These are phyloP conservation scores for Numenius arquata DNA, from an alignment of 2,113 vertebrate genomes.

Conservation along the genomic window DNA sequence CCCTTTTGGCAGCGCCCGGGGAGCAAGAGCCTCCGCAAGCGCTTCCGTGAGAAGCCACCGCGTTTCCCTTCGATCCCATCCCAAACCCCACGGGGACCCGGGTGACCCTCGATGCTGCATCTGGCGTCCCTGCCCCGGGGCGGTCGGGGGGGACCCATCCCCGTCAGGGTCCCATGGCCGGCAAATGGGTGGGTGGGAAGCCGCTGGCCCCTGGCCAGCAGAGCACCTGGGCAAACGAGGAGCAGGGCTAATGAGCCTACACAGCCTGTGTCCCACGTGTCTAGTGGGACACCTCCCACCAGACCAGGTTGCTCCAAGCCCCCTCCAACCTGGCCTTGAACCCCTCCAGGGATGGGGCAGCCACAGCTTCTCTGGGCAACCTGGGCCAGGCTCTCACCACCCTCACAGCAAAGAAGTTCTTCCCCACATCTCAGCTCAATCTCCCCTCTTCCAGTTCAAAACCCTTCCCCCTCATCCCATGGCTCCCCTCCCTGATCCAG, in stretches of 20 bases:
- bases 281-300: not conserved
- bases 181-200: rapidly evolving
- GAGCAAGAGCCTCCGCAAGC: not conserved
- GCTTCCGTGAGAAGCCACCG: rapidly evolving
- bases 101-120: rapidly evolving
- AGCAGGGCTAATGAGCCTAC: not conserved
- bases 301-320: not conserved
- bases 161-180: rapidly evolving
- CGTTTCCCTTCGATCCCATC: not conserved
- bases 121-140: rapidly evolving
- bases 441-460: not conserved
- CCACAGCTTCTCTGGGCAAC: not conserved
- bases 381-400: not conserved
- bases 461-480: not conserved
- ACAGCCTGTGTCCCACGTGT: not conserved
- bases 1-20: not conserved
- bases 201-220: not conserved
- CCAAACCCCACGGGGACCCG: rapidly evolving
- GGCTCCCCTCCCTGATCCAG: not conserved
- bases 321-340: not conserved
- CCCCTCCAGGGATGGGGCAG: not conserved
- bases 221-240: not conserved
- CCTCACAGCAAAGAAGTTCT: not conserved
- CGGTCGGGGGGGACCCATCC: rapidly evolving
- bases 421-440: not conserved